A percentile compares a stretch with the other conserved stretches of the same genome.
Conservation (phyloP, 23 tunicate species). For the Trididemnum miniatum region DNA sequence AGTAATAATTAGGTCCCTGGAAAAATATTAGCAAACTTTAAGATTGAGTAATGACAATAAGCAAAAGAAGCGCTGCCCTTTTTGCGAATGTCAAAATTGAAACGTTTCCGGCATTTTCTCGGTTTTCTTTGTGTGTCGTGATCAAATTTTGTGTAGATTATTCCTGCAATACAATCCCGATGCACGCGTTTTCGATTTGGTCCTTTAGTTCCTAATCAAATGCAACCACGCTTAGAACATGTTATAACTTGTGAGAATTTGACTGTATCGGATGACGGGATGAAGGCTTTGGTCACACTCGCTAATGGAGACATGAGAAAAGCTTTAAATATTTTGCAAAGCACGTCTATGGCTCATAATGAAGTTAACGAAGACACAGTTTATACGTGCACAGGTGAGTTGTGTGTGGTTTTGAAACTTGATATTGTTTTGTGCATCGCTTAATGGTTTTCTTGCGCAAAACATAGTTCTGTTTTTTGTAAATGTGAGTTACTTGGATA, state of each 20-base stretch:
- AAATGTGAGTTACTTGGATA: too few species aligned
- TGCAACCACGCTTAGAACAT: slow-evolving; percentile 89
- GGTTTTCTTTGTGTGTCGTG: too few species aligned
- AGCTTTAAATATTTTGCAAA: slow-evolving; percentile 77
- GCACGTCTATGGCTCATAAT: slow-evolving; percentile 85
- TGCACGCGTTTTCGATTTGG: slow-evolving; percentile 97
- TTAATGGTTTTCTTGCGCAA: too few species aligned
- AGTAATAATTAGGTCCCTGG: too few species aligned
- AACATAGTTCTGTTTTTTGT: too few species aligned
- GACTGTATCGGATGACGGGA: slow-evolving; percentile 67
- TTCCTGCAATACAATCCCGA: slow-evolving; percentile 91
- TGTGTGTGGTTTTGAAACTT: too few species aligned
- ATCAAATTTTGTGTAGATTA: slow-evolving; percentile 59
- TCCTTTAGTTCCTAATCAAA: slow-evolving; percentile 78
- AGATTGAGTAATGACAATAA: too few species aligned
- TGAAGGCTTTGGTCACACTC: slow-evolving; percentile 77
- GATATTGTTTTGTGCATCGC: too few species aligned
- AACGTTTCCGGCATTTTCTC: too few species aligned
- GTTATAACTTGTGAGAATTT: slow-evolving; percentile 65
- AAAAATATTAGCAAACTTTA: too few species aligned
- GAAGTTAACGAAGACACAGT: slow-evolving; percentile 77
- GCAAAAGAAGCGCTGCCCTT: too few species aligned
- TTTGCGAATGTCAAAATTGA: too few species aligned
- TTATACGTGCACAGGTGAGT: slow-evolving; percentile 75
- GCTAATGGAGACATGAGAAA: slow-evolving; percentile 94